Percentiles rank a stretch among this genome's conserved stretches.
Evolutionary conservation across 2,113 vertebrate genomes (phyloP).

Genomic region (Lates calcarifer): DNA sequence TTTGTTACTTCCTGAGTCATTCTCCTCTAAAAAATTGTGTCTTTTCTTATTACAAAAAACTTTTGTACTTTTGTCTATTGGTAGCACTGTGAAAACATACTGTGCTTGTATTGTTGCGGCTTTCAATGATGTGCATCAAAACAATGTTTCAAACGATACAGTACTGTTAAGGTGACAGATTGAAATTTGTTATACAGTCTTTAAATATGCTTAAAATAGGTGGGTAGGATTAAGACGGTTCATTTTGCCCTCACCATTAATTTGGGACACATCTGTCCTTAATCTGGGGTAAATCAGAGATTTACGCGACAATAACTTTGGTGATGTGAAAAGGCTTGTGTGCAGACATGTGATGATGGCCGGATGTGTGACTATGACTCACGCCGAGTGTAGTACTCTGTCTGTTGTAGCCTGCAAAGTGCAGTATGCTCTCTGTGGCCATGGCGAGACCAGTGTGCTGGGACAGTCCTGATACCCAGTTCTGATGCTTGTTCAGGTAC

Average conservation of each 20-base stretch:
- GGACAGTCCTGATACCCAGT: slow-evolving; percentile 94
- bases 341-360: background rate
- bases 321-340: background rate
- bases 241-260: background rate
- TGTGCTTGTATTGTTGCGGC: background rate
- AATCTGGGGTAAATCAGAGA: slow-evolving; percentile 21
- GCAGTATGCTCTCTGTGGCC: slow-evolving; percentile 96
- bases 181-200: background rate
- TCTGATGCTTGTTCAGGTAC: slow-evolving; percentile 97
- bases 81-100: background rate
- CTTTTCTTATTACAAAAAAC: background rate
- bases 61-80: no score
- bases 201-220: background rate
- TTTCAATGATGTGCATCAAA: background rate
- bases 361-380: slow-evolving; percentile 68
- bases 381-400: slow-evolving; percentile 96
- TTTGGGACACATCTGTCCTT: background rate
- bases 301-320: background rate
- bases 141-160: background rate
- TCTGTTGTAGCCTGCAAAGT: slow-evolving; percentile 96
- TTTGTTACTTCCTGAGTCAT: background rate
- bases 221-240: background rate
- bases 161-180: no score
- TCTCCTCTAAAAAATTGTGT: background rate
- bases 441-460: slow-evolving; percentile 98